Base-by-base conservation (phyloP, 2,113 vertebrate species). In the Pampusana beccarii region DNA sequence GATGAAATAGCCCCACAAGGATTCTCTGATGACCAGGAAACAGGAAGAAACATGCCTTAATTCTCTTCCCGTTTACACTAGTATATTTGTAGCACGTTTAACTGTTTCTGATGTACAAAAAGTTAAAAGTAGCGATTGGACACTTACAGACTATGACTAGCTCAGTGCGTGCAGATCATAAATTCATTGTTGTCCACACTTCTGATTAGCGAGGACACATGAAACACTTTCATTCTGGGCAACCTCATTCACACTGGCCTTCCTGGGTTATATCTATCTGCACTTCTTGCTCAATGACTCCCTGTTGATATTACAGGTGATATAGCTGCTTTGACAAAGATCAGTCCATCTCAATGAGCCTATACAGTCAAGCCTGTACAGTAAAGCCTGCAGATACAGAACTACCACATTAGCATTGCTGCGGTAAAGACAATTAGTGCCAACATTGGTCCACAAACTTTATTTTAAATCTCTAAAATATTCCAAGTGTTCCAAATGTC, bases 121-220 rank as follows among this genome's bases (percentile, higher is more conserved):
- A 38, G 4, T 11, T 73, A 77, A 62, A 72, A 82, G 70, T n/a
- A 71, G 5, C n/a, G n/a, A 82, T 9, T 2, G 9, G 51, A 40
- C 4, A 16, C 46, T 54, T 51, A 57, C 0, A 0, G 88, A 48
- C 48, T 28, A 23, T 19, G 64, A 33, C 6, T 9, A 58, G 23
- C 23, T 80, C 56, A 14, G 42, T 9, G n/a, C 1, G 1, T 6
- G 14, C 7, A 23, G 14, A 29, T 25, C 44, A 34, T 40, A 19
- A 53, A 46, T 48, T 61, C n/a, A 38, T 5, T 46, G 8, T 2
- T 61, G n/a, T 51, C 51, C 54, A 8, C 31, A 58, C 34, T 80
- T 80, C 40, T 70, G 50, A 23, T 24, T 73, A 79, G 40, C 4
- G 29, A 89, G 42, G 11, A 53, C 31, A 16, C 13, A 69, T 2